A percentile compares a stretch with the other conserved stretches of the same genome.
These are phyloP conservation scores for Paramormyrops kingsleyae DNA, from an alignment of 2,113 vertebrate species.

Conservation along the genomic window DNA sequence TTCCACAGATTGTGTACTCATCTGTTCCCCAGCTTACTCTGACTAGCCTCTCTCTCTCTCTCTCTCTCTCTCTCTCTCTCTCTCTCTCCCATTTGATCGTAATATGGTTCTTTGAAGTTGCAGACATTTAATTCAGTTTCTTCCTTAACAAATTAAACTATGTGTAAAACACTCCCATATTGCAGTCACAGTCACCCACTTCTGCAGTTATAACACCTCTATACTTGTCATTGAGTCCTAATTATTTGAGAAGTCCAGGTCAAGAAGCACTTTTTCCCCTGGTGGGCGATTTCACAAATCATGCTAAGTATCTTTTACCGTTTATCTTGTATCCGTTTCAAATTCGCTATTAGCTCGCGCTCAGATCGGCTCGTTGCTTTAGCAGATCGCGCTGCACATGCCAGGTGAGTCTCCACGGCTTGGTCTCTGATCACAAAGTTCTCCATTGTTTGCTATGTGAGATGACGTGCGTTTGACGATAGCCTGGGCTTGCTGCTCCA, in stretches of 20 bases:
- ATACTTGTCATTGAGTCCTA: neutral
- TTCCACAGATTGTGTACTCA: conserved; percentile 15
- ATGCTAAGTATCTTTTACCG: neutral
- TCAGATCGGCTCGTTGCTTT: neutral
- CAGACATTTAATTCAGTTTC: conserved; percentile 3
- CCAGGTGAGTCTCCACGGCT: neutral
- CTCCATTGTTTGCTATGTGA: neutral
- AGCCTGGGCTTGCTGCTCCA: neutral
- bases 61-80: neutral
- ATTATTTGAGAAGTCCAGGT: conserved; percentile 14
- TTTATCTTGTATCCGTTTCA: neutral
- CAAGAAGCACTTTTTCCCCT: conserved; percentile 5
- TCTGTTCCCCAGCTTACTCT: conserved; percentile 2
- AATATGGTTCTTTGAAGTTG: conserved; percentile 7
- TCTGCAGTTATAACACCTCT: conserved; percentile 7
- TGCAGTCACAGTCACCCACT: neutral
- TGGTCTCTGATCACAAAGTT: neutral
- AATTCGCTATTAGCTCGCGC: neutral
- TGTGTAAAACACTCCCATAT: conserved; percentile 14
- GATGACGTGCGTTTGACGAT: neutral
- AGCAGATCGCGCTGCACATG: neutral
- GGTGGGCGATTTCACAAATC: conserved; percentile 9
- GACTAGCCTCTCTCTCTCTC: neutral
- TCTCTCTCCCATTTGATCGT: neutral
- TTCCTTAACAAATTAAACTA: conserved; percentile 1